These are phyloP conservation scores for Ormia ochracea DNA, from an alignment of 2,888 invertebrate species.

Conservation along the genomic window DNA sequence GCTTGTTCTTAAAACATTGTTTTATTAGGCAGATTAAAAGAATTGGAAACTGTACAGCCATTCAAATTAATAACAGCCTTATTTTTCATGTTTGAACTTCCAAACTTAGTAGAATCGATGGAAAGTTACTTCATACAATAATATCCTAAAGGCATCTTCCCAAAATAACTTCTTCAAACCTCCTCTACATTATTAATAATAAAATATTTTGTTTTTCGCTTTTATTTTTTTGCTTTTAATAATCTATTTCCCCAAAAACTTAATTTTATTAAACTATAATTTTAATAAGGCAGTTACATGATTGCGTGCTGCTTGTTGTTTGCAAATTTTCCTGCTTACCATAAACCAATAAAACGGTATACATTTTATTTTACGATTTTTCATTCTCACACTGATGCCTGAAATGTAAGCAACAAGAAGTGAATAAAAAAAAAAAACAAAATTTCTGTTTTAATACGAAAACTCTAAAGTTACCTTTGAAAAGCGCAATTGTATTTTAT, in stretches of 20 bases:
- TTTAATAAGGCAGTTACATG: neutral
- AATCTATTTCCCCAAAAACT: neutral
- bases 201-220: neutral
- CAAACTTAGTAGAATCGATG: no score
- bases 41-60: no score
- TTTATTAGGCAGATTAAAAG: no score
- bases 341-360: neutral
- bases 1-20: no score
- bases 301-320: neutral
- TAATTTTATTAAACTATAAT: neutral
- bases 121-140: no score
- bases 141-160: no score
- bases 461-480: conserved; percentile 14
- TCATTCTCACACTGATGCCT: neutral
- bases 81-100: no score
- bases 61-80: no score
- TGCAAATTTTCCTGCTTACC: neutral
- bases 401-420: neutral
- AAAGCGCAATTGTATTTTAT: neutral
- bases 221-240: neutral
- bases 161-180: no score
- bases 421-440: neutral
- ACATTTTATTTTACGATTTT: neutral
- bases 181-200: neutral
- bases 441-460: neutral